Base-by-base conservation (phyloP, 2,797 vertebrate species). In the Myotis myotis region DNA sequence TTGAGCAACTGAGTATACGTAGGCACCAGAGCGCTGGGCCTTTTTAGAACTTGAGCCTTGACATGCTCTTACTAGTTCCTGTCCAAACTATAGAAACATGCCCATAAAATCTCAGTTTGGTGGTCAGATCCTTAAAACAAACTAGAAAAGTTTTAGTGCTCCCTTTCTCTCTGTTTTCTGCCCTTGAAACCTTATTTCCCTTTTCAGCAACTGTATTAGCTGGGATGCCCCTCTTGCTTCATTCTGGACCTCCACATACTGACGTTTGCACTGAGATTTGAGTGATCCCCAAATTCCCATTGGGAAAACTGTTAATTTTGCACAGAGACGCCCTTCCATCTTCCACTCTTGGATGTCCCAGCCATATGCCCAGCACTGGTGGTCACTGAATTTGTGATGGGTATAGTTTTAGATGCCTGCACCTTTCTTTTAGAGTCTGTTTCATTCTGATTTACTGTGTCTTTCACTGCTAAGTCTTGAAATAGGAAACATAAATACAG, bases 341-440 rank as follows among this genome's bases (percentile, higher is more conserved):
- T 2, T 83, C 28, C 55, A 23, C 17, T 62, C 0, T 5, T 41
- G 16, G 3, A 9, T 15, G 4, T 30, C 23, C 30, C 5, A 38
- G 13, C 6, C 6, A 5, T 3, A 5, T 0, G 0, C 3, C n/a
- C 6, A 64, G 47, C 0, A 22, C 25, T 13, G 80, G 7, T 66
- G 60, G n/a, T 82, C 5, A 20, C 47, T 55, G 25, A 2, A 1
- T 71, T 53, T 33, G n/a, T 47, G 1, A 55, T 23, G 17, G 44
- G 11, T 72, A 6, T 71, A 47, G 28, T 89, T 87, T 87, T 49
- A 89, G 30, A 68, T 9, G 23, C 38, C 8, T 5, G 9, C 6
- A 79, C 33, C 22, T 71, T 55, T 76, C 20, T 38, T 47, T 1
- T 25, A 47, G 41, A 23, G n/a, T 79, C 38, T 79, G 4, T 75